Base-by-base conservation (phyloP, 1,140 invertebrate species). In the Penaeus vannamei region DNA sequence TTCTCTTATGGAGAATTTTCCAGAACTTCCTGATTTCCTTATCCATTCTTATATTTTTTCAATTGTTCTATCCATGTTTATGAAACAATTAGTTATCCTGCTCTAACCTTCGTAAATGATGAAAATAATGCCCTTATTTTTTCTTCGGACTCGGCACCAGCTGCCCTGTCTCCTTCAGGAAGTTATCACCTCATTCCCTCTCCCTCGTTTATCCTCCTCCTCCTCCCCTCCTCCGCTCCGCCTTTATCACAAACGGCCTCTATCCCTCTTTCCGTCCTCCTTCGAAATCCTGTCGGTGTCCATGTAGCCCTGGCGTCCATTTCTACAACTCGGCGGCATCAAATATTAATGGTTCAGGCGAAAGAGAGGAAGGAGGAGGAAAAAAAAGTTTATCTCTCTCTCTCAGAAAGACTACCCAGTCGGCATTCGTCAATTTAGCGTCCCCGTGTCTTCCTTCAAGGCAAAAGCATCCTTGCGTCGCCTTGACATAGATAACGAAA, bases 321-420 rank as follows among this genome's bases (percentile, higher is more conserved):
- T 89, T 89, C 87, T 89, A 89, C 83, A 84, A 89, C 87, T 89
- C 46, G 60, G n/a, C 19, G 23, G 42, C 53, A 89, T 89, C 72
- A 84, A 89, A 80, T 85, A 89, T 89, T 89, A 89, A 89, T 85
- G 82, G 60, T n/a, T 23, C 17, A 26, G 66, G 23, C 87, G 46
- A 42, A 53, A 66, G 61, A 19, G 60, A 32, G 82, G 46, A 42
- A 53, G 53, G 61, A 19, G 60, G n/a, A 80, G 32, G 53, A 61
- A 80, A 79, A 84, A 89, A 84, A 85, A 79, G 82, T 62, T 46
- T 59, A 64, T 53, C 22, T 62, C 86, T 87, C 77, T 29, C 72
- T 76, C 72, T 76, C 61, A 32, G n/a, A 76, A 76, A 84, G 80
- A 72, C 86, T 81, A 77, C 29, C 26, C 46, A 64, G 23, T 64